Base-by-base conservation (phyloP, 1,140 invertebrate genomes). In the Phocides pigmalion region DNA sequence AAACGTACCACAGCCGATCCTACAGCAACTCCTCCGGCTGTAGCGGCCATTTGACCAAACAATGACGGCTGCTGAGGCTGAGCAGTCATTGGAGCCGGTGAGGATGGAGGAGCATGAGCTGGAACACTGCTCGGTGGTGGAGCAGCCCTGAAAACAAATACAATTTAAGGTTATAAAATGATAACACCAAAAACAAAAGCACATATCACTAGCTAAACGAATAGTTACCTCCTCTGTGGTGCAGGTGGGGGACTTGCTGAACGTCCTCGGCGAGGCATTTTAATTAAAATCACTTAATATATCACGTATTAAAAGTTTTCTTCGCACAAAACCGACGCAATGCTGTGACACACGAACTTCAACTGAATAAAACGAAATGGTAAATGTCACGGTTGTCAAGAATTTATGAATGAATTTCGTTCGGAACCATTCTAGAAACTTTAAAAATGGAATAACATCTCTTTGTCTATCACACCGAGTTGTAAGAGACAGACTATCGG, bases 31-130 rank as follows among this genome's bases (percentile, higher is more conserved):
- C 97, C 97, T 53, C 97, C 97, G 78, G 97, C 97, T 4, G 97
- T 98, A 1, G 96, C 96, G 62, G 97, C 97, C 97, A 98, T 98
- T 92, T 98, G 96, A 47, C 94, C 94, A 76, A 98, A 94, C 39
- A 97, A 68, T 5, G 93, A 93, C 4, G 94, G 95, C 32, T 94
- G 93, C 70, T 95, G 94, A 19, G 84, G 81, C 61, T 87, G 84
- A 14, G 81, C 77, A 47, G 62, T 51, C 17, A 71, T 69, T n/a
- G 95, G 94, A 39, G 93, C 93, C 63, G 94, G 93, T 9, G 94
- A 92, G 3, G 93, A 90, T 54, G 93, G 82, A n/a, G 93, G 91
- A 37, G 93, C 91, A 53, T 92, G 89, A 42, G 92, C 92, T 17
- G 94, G 92, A 17, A 93, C 89, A 66, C 86, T 87, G 63, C 91